These are phyloP conservation scores for Torymus texanus DNA, from an alignment of 2,888 invertebrate genomes.

Conservation along the genomic window DNA sequence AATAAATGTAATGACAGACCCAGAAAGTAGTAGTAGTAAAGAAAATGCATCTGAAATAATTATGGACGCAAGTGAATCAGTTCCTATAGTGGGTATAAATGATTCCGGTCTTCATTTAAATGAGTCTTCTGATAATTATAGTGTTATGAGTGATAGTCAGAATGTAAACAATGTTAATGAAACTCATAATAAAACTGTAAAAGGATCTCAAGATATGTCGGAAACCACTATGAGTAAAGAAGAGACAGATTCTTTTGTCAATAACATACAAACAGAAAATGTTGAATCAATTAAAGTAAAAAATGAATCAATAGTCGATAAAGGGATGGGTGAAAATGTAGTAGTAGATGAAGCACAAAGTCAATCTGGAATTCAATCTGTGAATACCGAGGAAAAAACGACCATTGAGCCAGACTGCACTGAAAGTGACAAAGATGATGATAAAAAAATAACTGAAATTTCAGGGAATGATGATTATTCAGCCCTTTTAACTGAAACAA, in stretches of 20 bases:
- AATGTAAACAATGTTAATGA: conserved; percentile 26
- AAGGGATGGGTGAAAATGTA: conserved; percentile 16
- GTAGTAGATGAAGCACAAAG: conserved; percentile 15
- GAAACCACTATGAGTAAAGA: conserved; percentile 21
- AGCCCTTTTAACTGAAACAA: conserved; percentile 17
- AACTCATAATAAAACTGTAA: conserved; percentile 11
- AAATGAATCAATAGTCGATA: neutral
- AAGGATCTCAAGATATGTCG: conserved; percentile 7
- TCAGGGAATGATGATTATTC: conserved; percentile 17
- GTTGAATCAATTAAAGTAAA: conserved; percentile 23
- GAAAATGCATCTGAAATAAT: conserved; percentile 36
- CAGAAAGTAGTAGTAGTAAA: conserved; percentile 16
- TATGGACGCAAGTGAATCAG: conserved; percentile 17
- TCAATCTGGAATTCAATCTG: conserved; percentile 26
- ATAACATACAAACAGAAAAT: conserved; percentile 18
- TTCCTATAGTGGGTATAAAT: conserved; percentile 29
- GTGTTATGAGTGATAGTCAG: conserved; percentile 21
- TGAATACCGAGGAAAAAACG: conserved; percentile 13
- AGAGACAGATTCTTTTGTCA: conserved; percentile 14
- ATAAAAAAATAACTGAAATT: neutral
- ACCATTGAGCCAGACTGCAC: too few species aligned
- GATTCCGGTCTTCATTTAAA: conserved; percentile 28
- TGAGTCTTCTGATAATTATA: conserved; percentile 26
- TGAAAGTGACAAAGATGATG: too few species aligned
- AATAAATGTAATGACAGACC: conserved; percentile 21